Evolutionary conservation across 2,888 invertebrate genomes (phyloP), one percentile per base, ranked within the genome.

Genomic region (Eristalis tenax): DNA sequence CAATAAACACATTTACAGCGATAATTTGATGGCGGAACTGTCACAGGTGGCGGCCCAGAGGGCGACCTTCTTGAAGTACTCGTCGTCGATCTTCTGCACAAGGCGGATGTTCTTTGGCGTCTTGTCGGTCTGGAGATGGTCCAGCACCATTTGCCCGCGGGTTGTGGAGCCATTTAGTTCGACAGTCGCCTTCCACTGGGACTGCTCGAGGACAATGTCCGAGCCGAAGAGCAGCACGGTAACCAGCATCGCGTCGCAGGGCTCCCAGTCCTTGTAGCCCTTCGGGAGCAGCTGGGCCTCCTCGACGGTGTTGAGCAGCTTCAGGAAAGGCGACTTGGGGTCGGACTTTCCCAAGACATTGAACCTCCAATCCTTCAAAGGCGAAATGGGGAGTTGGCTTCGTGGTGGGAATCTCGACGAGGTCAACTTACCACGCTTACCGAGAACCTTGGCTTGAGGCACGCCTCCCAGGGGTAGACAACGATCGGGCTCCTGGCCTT

Each of bases 401-500:
- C 26, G 1, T 35, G 22, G 13, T 6, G 11, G 23, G 0, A 13
- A 10, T n/a, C 23, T 4, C 1, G 18, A 15, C 11, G 1, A 4
- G n/a, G n/a, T 43, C 50, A 18, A 89, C 90, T 90, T 89, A 93
- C 92, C 82, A 92, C 89, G 26, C 91, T 86, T 83, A 93, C 90
- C n/a, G 89, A 88, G 63, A 91, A 91, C n/a, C 90, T 88, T 40
- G 91, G 91, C n/a, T 35, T 79, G 22, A 94, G 89, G 89, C 95
- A 95, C 0, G 95, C 93, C 91, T 97, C 97, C 96, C 96, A 96
- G 0, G 96, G 95, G 6, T 96, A 90, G 32, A 97, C 91, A 64
- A 93, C 94, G 3, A 96, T 93, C 11, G 95, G 95, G 80, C 93
- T 93, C 40, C 91, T 92, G 40, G 94, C 93, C 89, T 94, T 94